phyloP scores from a whole-genome alignment of 2,113 vertebrate genomes.

The Muscicapa adusta region DNA sequence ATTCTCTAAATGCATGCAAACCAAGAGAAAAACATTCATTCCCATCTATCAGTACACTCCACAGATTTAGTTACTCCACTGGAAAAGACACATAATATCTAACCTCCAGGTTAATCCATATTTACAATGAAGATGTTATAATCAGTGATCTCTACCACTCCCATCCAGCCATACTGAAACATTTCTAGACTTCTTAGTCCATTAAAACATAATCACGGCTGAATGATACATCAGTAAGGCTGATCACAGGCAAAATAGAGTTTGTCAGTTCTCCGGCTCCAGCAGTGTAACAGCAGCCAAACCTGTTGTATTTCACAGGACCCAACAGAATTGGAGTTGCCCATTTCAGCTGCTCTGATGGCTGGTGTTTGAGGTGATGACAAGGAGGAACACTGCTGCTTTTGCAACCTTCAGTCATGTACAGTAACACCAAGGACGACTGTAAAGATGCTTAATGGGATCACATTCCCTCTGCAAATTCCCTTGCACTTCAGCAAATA shows the following conservation, averaged over 20 bases:
- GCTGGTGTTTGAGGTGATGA: neutral
- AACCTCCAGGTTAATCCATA: neutral
- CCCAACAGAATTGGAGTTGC: accelerated
- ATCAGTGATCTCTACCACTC: neutral
- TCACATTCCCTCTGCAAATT: neutral
- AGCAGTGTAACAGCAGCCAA: neutral
- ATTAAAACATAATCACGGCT: neutral
- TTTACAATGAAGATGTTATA: neutral
- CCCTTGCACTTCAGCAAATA: neutral
- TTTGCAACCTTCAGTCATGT: neutral
- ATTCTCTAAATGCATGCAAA: neutral
- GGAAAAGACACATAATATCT: neutral
- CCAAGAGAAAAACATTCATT: neutral
- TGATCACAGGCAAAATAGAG: neutral
- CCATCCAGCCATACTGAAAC: neutral
- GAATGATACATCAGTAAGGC: slow-evolving; percentile 17
- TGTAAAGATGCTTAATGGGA: neutral
- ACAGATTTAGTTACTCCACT: neutral
- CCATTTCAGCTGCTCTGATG: neutral
- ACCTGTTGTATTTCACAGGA: neutral
- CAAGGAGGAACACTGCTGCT: neutral
- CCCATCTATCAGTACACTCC: neutral
- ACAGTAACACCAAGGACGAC: neutral
- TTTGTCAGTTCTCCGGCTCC: neutral
- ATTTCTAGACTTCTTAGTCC: neutral